These are phyloP conservation scores for Caranx ignobilis DNA, from an alignment of 2,113 vertebrate genomes.

Conservation along the genomic window DNA sequence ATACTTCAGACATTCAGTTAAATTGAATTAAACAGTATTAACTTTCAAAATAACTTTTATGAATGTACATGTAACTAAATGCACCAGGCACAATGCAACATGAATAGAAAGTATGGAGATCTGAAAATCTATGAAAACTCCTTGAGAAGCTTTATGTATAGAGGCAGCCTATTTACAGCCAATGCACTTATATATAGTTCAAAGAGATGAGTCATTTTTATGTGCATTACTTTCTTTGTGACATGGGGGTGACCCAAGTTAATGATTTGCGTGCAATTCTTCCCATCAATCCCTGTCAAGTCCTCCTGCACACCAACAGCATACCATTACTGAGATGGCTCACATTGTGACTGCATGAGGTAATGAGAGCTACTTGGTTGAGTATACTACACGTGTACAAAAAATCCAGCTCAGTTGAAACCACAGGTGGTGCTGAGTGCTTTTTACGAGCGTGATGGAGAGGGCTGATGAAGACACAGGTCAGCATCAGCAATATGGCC, in stretches of 20 bases:
- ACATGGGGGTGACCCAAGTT: constrained; percentile 80
- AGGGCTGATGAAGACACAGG: constrained; percentile 48
- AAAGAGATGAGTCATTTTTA: constrained; percentile 75
- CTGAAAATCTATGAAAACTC: constrained; percentile 22
- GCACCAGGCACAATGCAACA: background rate
- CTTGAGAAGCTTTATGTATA: constrained; percentile 25
- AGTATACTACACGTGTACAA: constrained; percentile 70
- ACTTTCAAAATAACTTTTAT: background rate
- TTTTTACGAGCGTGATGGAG: constrained; percentile 64
- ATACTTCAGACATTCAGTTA: background rate
- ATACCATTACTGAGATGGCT: constrained; percentile 81
- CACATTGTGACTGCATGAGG: constrained; percentile 82
- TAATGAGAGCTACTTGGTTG: constrained; percentile 78
- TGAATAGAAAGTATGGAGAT: background rate
- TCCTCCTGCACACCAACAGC: constrained; percentile 72
- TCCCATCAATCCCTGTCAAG: constrained; percentile 79
- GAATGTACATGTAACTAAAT: background rate
- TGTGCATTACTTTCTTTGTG: constrained; percentile 78
- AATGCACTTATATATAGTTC: constrained; percentile 68
- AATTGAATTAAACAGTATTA: background rate
- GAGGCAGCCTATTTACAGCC: constrained; percentile 61
- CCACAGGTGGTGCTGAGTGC: constrained; percentile 65
- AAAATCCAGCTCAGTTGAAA: constrained; percentile 60
- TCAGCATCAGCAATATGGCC: constrained; percentile 42
- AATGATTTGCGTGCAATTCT: constrained; percentile 83